Evolutionary conservation across 2,888 invertebrate species (phyloP).

Genomic region (Cordilura impudica): DNA sequence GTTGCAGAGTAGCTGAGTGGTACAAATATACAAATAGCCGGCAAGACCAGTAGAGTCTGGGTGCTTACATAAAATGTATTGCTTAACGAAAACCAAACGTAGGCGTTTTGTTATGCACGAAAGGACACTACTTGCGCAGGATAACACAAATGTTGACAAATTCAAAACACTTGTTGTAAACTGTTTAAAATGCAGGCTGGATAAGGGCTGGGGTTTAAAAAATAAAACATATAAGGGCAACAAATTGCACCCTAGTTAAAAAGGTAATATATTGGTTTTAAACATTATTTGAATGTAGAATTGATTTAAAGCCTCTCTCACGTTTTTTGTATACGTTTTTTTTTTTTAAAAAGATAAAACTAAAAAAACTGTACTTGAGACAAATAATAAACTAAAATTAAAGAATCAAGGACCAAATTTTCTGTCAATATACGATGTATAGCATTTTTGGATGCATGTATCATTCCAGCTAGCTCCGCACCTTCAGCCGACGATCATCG

Average conservation of each 20-base stretch:
- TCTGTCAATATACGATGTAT: no score
- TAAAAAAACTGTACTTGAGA: slow-evolving; percentile 3
- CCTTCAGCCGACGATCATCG: no score
- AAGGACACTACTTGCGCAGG: slow-evolving; percentile 53
- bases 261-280: background rate
- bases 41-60: slow-evolving; percentile 38
- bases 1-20: slow-evolving; percentile 25
- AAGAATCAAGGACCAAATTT: background rate
- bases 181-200: slow-evolving; percentile 45
- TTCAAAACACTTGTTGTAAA: slow-evolving; percentile 52
- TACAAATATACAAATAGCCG: slow-evolving; percentile 18
- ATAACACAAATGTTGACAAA: slow-evolving; percentile 55
- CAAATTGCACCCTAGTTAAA: slow-evolving; percentile 28
- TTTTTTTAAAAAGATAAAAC: background rate
- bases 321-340: no score
- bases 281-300: background rate
- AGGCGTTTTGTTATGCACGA: slow-evolving; percentile 62
- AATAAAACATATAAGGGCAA: slow-evolving; percentile 47
- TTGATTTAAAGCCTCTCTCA: slow-evolving; percentile 56
- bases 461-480: no score
- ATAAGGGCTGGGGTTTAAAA: slow-evolving; percentile 21
- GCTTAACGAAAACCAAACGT: slow-evolving; percentile 29
- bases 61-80: background rate
- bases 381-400: background rate
- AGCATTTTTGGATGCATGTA: no score